phyloP scores from a whole-genome alignment of 2,797 vertebrate species.

The Fratercula arctica region DNA sequence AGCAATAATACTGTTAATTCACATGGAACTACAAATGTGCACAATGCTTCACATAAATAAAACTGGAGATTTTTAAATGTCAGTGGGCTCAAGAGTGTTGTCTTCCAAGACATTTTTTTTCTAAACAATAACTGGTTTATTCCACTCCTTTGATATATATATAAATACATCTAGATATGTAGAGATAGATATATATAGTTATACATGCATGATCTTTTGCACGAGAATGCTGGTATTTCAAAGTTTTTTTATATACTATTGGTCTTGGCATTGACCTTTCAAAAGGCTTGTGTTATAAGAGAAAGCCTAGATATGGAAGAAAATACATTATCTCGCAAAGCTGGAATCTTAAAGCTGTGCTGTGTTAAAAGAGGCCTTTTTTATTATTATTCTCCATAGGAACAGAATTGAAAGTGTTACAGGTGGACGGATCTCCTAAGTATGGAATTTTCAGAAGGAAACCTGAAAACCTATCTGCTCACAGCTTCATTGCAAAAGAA shows the following conservation, averaged over 20 bases:
- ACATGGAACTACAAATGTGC: background rate
- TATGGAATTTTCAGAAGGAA: background rate
- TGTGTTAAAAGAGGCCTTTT: background rate
- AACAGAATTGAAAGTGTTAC: background rate
- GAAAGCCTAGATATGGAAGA: background rate
- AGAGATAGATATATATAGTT: no score
- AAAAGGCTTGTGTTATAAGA: background rate
- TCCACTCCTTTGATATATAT: background rate
- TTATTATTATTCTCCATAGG: background rate
- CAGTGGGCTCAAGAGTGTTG: background rate
- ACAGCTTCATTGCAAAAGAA: background rate
- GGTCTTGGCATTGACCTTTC: background rate
- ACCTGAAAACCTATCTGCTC: background rate
- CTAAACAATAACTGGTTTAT: background rate
- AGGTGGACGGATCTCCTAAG: background rate
- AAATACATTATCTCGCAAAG: background rate
- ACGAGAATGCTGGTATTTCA: background rate
- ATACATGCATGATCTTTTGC: background rate
- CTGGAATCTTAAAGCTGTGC: background rate
- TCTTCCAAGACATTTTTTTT: background rate
- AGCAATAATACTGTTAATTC: background rate
- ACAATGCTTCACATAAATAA: background rate
- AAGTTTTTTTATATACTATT: background rate
- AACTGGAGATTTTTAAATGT: accelerated
- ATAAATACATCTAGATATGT: background rate